Base-by-base conservation (phyloP, 2,113 vertebrate species). In the Centropus bengalensis region DNA sequence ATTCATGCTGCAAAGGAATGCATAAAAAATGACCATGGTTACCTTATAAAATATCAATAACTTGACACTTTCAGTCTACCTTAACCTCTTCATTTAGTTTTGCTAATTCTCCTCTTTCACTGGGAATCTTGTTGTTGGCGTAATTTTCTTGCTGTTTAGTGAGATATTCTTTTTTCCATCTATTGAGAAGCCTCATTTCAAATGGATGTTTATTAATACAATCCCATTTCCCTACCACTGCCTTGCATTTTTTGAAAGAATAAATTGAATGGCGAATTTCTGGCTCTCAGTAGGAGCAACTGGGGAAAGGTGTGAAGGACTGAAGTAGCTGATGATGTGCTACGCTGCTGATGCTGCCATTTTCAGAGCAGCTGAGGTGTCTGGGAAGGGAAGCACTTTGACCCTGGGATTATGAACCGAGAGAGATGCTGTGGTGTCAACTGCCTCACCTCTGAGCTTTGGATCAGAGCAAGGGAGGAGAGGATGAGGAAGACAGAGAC, bases 11-110 rank as follows among this genome's bases (percentile, higher is more conserved):
- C 64, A 81, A 94, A 76, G 47, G 63, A 85, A 88, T 88, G 59
- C 36, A 78, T 88, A 44, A 89, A 92, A 92, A 93, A 94, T 77
- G 88, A 45, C 52, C 49, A 38, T 67, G 44, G 27, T 88, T 94
- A 83, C 67, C 20, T 91, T 82, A 87, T 77, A 84, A 91, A 92
- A 68, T 62, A 49, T 49, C 1, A 5, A 17, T 89, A 40, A 76
- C 64, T 85, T 94, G 78, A 86, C 74, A 54, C 68, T 91, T 93
- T 89, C 62, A 38, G 0, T 64, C 44, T 87, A 62, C 58, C 40
- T 91, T 92, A 88, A 85, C 38, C 75, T 59, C 77, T 85, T 44
- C 91, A 20, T 64, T 44, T 80, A 60, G 77, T 52, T 71, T 52
- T 63, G 22, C 3, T 78, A 67, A 54, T 90, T 91, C 64, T 92